phyloP scores from a whole-genome alignment of 1,140 invertebrate genomes.

The Drosophila pallidifrons region DNA sequence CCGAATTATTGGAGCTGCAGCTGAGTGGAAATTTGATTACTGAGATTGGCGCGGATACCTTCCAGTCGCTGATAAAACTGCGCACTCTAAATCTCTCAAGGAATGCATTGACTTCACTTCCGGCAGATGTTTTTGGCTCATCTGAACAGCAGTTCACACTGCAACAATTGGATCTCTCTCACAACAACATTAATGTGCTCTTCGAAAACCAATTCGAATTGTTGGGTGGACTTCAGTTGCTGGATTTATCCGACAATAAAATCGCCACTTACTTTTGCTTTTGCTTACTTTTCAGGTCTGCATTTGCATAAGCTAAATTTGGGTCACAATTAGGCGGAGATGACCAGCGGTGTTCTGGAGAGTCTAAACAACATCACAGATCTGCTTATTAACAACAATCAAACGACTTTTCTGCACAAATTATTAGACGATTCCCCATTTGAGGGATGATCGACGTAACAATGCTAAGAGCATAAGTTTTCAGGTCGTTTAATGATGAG shows the following conservation, averaged over 20 bases:
- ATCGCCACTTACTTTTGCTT: too few relatives aligned
- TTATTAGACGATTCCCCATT: slow-evolving; percentile 56
- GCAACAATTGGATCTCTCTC: slow-evolving; percentile 63
- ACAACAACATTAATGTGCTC: slow-evolving; percentile 60
- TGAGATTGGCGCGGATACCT: slow-evolving; percentile 58
- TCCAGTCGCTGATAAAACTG: slow-evolving; percentile 56
- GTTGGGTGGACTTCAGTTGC: slow-evolving; percentile 53
- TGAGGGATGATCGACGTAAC: slow-evolving; percentile 52
- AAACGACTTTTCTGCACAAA: slow-evolving; percentile 67
- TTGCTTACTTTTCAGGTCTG: too few relatives aligned
- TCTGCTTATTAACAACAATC: slow-evolving; percentile 76
- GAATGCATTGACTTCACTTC: slow-evolving; percentile 59
- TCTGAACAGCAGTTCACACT: slow-evolving; percentile 35
- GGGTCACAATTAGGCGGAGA: slow-evolving; percentile 68
- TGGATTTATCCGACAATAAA: slow-evolving; percentile 69
- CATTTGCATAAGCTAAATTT: slow-evolving; percentile 73
- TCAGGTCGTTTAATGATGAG: slow-evolving; percentile 36
- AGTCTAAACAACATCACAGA: slow-evolving; percentile 53
- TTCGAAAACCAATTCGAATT: slow-evolving; percentile 56
- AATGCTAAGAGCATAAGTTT: slow-evolving; percentile 52
- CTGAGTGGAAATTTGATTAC: slow-evolving; percentile 54
- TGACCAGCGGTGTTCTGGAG: slow-evolving; percentile 54
- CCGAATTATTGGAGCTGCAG: slow-evolving; percentile 47
- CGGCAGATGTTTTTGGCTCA: slow-evolving; percentile 59
- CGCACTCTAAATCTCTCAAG: slow-evolving; percentile 62